Base-by-base conservation (phyloP, 2,888 invertebrate species). In the Tribolium freemani region DNA sequence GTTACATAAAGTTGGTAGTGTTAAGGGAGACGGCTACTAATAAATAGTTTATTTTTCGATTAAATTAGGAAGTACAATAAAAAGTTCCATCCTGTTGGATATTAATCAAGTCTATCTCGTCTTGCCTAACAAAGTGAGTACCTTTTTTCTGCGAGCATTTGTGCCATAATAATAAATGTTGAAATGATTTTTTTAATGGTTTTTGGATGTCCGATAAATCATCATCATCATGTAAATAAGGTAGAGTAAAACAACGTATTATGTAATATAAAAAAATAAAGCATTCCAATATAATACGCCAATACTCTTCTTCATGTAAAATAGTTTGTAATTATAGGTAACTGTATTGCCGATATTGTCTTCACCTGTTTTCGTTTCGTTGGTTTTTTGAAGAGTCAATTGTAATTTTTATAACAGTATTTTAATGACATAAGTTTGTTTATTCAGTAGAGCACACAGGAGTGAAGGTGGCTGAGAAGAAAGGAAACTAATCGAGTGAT, bases 401-500 rank as follows among this genome's bases (percentile, higher is more conserved):
- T 69, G 69, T 44, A 54, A 45, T 70, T 70, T 70, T 70, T 53
- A 63, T 70, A 70, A 70, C 68, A 69, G 60, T 69, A 60, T 69
- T 70, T 6, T 16, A 16, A 16, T 16, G 2, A 16, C 53, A 61
- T 54, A 51, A 51, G 60, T 50, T 69, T 56, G 45, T 46, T 21
- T 46, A 51, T 69, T 61, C 53, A 57, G 44, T 67, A 69, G 61
- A 38, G 13, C 60, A 53, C 69, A 69, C 63, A 44, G 56, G 38
- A 63, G n/a, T 26, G 46, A 21, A 51, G 58, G 31, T 57, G 50
- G 54, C 53, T 38, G 60, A 11, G 69, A 69, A 53, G 9, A 61
- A 44, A 20, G 54, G 63, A 63, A 56, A 54, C 54, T 26, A 56
- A 31, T 16, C 11, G 76, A 79, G 83, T 82, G 81, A 83, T 83